These are phyloP conservation scores for Nephrotoma appendiculata DNA, from an alignment of 2,888 invertebrate genomes.

Conservation along the genomic window DNA sequence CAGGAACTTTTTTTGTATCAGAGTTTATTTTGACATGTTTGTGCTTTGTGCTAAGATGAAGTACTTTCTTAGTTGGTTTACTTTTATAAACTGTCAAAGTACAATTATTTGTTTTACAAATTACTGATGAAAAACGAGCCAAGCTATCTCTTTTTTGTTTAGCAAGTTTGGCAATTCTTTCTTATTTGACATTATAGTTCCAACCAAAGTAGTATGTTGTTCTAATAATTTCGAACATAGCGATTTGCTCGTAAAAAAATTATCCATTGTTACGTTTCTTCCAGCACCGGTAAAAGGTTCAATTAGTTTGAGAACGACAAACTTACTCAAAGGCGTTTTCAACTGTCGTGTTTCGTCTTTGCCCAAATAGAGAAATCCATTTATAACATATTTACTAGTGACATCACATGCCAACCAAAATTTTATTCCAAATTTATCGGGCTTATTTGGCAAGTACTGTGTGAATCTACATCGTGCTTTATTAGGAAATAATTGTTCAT, in stretches of 20 bases:
- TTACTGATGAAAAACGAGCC: slow-evolving; percentile 14
- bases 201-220: not conserved
- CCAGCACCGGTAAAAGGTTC: not conserved
- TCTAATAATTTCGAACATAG: not conserved
- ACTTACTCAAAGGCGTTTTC: slow-evolving; percentile 6
- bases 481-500: not conserved
- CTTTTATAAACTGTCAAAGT: slow-evolving; percentile 11
- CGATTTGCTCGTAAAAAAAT: not conserved
- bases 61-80: slow-evolving; percentile 8
- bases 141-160: slow-evolving; percentile 14
- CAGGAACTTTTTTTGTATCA: too few species aligned
- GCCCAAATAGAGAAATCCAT: not conserved
- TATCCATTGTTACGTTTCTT: not conserved
- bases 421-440: not conserved
- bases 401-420: too few species aligned
- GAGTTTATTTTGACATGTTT: not conserved
- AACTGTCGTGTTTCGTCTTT: slow-evolving; percentile 7
- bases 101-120: slow-evolving; percentile 10
- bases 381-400: too few species aligned
- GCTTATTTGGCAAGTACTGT: not conserved
- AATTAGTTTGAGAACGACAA: not conserved
- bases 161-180: slow-evolving; percentile 11
- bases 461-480: not conserved
- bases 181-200: not conserved
- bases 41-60: slow-evolving; percentile 10